These are phyloP conservation scores for Exephanes ischioxanthus DNA, from an alignment of 2,888 invertebrate genomes.

Conservation along the genomic window DNA sequence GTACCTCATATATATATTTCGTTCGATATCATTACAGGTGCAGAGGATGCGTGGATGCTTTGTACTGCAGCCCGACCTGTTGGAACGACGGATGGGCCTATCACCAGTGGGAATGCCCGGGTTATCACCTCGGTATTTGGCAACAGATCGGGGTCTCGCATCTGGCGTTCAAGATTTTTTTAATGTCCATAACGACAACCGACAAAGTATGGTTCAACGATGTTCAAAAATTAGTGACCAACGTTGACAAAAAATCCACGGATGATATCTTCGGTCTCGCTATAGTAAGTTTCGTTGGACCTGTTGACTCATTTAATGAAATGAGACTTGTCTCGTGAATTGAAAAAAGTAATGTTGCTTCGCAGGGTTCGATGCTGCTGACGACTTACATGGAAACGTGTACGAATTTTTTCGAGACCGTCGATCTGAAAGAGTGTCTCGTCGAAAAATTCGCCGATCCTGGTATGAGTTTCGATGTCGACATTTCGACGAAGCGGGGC, in stretches of 20 bases:
- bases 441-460: slow-evolving; percentile 75
- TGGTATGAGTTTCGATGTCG: slow-evolving; percentile 70
- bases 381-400: slow-evolving; percentile 88
- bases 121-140: slow-evolving; percentile 88
- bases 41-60: slow-evolving; percentile 87
- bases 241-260: slow-evolving; percentile 89
- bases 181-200: slow-evolving; percentile 85
- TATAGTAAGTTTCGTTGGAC: slow-evolving; percentile 86
- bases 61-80: slow-evolving; percentile 90
- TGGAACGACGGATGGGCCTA: slow-evolving; percentile 86
- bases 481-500: slow-evolving; percentile 71
- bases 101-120: slow-evolving; percentile 91
- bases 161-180: slow-evolving; percentile 90
- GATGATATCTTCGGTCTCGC: slow-evolving; percentile 90
- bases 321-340: slow-evolving; percentile 63
- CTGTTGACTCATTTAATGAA: slow-evolving; percentile 19
- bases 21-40: slow-evolving; percentile 86
- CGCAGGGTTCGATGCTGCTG: slow-evolving; percentile 89
- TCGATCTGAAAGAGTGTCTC: slow-evolving; percentile 82
- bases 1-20: not conserved
- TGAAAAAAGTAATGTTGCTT: slow-evolving; percentile 45
- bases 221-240: slow-evolving; percentile 90
- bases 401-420: slow-evolving; percentile 88
- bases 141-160: slow-evolving; percentile 92
- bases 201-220: slow-evolving; percentile 86